Conservation (phyloP, 2,888 invertebrate species). For the Adelognathus sp. region DNA sequence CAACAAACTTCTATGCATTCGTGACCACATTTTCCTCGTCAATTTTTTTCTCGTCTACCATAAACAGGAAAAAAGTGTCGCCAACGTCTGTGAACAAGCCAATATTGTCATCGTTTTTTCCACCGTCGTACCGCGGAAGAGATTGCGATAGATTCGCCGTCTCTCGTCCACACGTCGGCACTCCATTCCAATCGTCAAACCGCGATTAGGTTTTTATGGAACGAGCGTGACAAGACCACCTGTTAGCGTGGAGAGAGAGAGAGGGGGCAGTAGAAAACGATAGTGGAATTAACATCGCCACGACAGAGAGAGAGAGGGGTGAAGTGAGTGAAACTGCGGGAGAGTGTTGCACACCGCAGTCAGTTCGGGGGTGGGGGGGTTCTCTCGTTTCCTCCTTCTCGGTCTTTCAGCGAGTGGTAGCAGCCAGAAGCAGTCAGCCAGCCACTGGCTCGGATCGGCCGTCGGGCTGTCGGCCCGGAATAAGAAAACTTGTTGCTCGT, state of each 20-base stretch:
- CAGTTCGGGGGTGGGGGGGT: not conserved
- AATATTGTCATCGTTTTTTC: too few species aligned
- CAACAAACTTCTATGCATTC: too few species aligned
- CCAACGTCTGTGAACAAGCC: too few species aligned
- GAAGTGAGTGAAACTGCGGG: not conserved
- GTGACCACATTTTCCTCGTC: too few species aligned
- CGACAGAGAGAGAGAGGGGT: slow-evolving; percentile 30
- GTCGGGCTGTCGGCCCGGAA: slow-evolving; percentile 65
- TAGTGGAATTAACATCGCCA: slow-evolving; percentile 71
- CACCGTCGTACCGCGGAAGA: too few species aligned
- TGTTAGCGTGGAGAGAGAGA: slow-evolving; percentile 66
- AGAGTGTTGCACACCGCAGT: slow-evolving; percentile 20
- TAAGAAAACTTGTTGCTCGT: slow-evolving; percentile 79
- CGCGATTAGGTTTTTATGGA: slow-evolving; percentile 53
- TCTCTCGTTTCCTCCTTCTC: not conserved
- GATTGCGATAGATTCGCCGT: too few species aligned
- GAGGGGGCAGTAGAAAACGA: slow-evolving; percentile 45
- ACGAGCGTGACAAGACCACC: slow-evolving; percentile 67
- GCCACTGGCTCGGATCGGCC: slow-evolving; percentile 36
- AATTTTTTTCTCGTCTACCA: too few species aligned
- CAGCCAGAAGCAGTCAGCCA: not conserved
- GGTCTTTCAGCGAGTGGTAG: slow-evolving; percentile 12
- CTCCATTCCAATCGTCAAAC: slow-evolving; percentile 35
- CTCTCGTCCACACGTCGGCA: too few species aligned
- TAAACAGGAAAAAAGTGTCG: too few species aligned